Percentiles rank a stretch among this genome's conserved stretches.
phyloP scores from a whole-genome alignment of 92 coral and sea anemone genomes.

The Diadumene lineata region DNA sequence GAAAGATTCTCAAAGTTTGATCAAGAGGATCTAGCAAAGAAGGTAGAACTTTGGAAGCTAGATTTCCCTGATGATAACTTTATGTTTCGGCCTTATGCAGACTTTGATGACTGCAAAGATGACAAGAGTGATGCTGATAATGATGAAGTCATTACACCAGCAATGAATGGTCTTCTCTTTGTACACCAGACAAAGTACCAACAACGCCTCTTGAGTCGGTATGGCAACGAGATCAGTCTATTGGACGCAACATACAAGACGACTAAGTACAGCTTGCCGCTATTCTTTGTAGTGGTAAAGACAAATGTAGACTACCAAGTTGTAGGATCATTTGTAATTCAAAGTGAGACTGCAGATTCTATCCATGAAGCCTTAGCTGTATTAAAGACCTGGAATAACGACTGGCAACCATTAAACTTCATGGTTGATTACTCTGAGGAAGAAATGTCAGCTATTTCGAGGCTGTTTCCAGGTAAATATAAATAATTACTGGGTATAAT shows the following conservation, averaged over 20 bases:
- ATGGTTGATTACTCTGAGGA: constrained; percentile 39
- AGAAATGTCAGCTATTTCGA: constrained; percentile 44
- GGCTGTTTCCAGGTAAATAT: constrained; percentile 22
- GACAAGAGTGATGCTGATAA: background rate
- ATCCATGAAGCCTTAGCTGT: constrained; percentile 50
- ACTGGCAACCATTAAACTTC: constrained; percentile 47
- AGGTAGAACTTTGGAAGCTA: constrained; percentile 16
- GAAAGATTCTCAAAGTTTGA: constrained; percentile 28
- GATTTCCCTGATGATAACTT: constrained; percentile 14
- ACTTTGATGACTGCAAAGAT: background rate
- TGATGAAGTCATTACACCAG: constrained; percentile 1
- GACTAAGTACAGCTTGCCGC: constrained; percentile 52
- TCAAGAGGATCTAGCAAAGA: constrained; percentile 34
- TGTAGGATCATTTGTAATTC: constrained; percentile 43
- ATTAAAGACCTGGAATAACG: constrained; percentile 44
- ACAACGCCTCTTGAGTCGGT: constrained; percentile 27
- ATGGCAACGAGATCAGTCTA: constrained; percentile 54
- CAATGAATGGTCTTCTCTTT: constrained; percentile 19
- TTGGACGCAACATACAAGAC: constrained; percentile 66
- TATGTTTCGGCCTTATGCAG: constrained; percentile 3
- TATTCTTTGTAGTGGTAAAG: constrained; percentile 49
- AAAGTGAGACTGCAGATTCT: constrained; percentile 25
- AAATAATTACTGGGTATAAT: too few species aligned
- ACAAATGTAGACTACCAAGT: too few species aligned
- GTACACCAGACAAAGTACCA: constrained; percentile 53